Percentiles rank a stretch among this genome's conserved stretches.
phyloP scores from a whole-genome alignment of 2,888 invertebrate genomes.

The Drosophila merina region DNA sequence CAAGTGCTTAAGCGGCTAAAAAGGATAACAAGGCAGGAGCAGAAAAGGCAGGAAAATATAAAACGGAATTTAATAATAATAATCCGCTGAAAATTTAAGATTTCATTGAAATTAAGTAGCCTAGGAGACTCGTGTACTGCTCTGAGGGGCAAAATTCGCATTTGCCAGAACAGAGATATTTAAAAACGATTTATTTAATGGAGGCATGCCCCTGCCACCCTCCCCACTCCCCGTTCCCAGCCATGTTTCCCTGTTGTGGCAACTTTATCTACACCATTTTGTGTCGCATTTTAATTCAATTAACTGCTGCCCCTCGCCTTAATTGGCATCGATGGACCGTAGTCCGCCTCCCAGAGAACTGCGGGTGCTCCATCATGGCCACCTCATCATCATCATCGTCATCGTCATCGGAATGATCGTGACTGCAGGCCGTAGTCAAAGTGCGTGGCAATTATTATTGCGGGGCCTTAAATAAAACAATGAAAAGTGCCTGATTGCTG shows the following conservation, averaged over 20 bases:
- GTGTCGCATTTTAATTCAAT: constrained; percentile 66
- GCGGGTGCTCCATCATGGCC: constrained; percentile 59
- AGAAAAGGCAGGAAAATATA: no score
- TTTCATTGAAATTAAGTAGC: neutral
- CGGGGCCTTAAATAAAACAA: constrained; percentile 77
- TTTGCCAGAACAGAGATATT: constrained; percentile 15
- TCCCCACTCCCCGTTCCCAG: neutral
- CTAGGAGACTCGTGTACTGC: neutral
- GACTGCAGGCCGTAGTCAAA: constrained; percentile 66
- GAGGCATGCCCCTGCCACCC: neutral
- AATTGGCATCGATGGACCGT: constrained; percentile 67
- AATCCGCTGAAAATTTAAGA: neutral
- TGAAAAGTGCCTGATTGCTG: constrained; percentile 74
- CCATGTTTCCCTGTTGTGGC: constrained; percentile 16
- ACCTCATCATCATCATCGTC: constrained; percentile 15
- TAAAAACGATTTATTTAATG: constrained; percentile 27
- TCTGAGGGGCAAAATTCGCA: constrained; percentile 12
- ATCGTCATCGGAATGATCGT: constrained; percentile 9
- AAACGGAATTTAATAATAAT: neutral
- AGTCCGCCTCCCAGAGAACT: constrained; percentile 36
- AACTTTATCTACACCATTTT: constrained; percentile 43
- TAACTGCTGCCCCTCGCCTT: constrained; percentile 59
- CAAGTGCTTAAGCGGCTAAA: constrained; percentile 6
- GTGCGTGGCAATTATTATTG: constrained; percentile 81
- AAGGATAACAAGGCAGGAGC: no score